Evolutionary conservation across 2,888 invertebrate species (phyloP), one percentile per base, ranked within the genome.

Genomic region (Homarus gammarus): DNA sequence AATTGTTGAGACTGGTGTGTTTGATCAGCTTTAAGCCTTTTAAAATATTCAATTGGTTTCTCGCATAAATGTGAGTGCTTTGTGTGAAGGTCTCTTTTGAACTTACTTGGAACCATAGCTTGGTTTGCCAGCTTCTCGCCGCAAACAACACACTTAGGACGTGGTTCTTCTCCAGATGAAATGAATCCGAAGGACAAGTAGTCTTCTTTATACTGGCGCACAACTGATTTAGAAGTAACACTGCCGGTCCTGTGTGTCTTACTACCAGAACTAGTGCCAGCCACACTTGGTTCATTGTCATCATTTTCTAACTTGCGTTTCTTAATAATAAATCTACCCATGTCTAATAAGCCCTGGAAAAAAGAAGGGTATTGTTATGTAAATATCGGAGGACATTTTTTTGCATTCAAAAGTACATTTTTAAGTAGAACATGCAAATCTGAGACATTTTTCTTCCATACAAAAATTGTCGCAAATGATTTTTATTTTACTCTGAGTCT

Each of bases 161-260:
- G 27, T 1, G 70, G 70, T 27, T 70, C 70, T 27, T n/a, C n/a
- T 27, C 2, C 5, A n/a, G 70, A 27, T 70, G 70, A n/a, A 70
- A 31, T 70, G 18, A 70, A 70, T 70, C 70, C 70, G 1, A 70
- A 70, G 31, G 31, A 31, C 70, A 70, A n/a, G 8, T 70, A 70
- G 18, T 70, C 70, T 70, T 70, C 70, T 31, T 68, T 68, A 31
- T 70, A 70, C 70, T 70, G 31, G 27, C 70, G 31, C 64, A 64
- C 70, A 70, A 70, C n/a, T 8, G 70, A 70, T 70, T 70, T 70
- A 6, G 31, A 70, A 70, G 31, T 70, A 70, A 70, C 1, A 31
- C 70, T 70, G 70, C 70, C 70, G 31, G 70, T 70, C 10, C 70
- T 70, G 33, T 70, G 70, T 31, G 6, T 70, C 70, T 70, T 70